These are phyloP conservation scores for Campoplex nolae DNA, from an alignment of 2,888 invertebrate genomes.

Conservation along the genomic window DNA sequence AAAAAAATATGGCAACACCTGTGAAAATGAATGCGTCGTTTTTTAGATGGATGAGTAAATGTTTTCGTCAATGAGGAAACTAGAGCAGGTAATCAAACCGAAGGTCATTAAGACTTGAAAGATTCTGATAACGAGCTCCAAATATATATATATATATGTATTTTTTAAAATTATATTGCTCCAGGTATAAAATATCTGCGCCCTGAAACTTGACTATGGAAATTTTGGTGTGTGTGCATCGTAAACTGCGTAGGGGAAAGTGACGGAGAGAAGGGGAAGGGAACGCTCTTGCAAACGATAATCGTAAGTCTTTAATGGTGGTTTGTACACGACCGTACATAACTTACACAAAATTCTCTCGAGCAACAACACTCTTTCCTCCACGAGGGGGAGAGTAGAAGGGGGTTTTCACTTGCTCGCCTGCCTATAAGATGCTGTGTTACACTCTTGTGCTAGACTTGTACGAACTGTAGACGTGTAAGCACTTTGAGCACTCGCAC, in stretches of 20 bases:
- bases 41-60: too few relatives aligned
- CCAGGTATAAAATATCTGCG: too few relatives aligned
- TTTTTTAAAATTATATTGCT: too few relatives aligned
- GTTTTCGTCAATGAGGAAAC: neutral
- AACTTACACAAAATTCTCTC: slow-evolving; percentile 63
- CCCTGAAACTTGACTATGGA: neutral
- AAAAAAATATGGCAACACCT: neutral
- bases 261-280: neutral
- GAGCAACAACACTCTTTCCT: slow-evolving; percentile 52
- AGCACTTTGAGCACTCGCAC: slow-evolving; percentile 53
- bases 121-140: neutral
- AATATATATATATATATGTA: too few relatives aligned
- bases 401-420: slow-evolving; percentile 72
- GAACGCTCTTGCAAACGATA: neutral
- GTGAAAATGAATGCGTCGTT: neutral
- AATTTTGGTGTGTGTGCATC: neutral
- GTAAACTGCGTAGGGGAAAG: neutral
- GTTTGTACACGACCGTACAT: slow-evolving; percentile 24
- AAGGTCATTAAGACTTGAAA: neutral
- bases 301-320: neutral
- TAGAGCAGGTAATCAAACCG: neutral
- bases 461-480: slow-evolving; percentile 74
- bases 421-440: slow-evolving; percentile 76
- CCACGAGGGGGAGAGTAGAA: slow-evolving; percentile 70
- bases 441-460: slow-evolving; percentile 74